These are phyloP conservation scores for Luperina testacea DNA, from an alignment of 2,888 invertebrate genomes.

Conservation along the genomic window DNA sequence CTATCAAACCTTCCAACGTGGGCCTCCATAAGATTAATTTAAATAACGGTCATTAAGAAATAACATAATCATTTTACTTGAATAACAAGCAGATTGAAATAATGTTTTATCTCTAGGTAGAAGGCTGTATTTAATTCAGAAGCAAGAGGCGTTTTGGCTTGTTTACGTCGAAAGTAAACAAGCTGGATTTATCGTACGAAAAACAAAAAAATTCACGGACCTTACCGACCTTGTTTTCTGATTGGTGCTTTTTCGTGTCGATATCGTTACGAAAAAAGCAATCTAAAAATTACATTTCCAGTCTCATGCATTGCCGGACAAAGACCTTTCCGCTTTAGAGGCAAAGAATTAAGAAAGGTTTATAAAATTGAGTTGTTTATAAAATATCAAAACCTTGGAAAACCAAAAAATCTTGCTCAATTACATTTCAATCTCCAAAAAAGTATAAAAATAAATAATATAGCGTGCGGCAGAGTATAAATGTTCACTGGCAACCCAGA, in stretches of 20 bases:
- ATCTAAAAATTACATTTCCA: background rate
- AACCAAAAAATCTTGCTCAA: background rate
- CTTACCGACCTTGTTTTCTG: background rate
- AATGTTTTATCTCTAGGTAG: too few species aligned
- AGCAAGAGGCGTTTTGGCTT: background rate
- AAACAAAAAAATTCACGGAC: background rate
- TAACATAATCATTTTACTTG: too few species aligned
- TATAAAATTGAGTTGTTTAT: background rate
- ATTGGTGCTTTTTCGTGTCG: background rate
- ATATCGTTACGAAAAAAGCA: background rate
- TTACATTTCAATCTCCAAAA: background rate
- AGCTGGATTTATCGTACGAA: background rate
- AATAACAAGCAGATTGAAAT: too few species aligned
- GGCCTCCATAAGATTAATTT: too few species aligned
- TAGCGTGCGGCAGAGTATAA: too few species aligned
- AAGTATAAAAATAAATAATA: too few species aligned
- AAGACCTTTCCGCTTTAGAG: too few species aligned
- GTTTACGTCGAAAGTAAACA: background rate
- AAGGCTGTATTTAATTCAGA: background rate
- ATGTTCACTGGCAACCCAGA: too few species aligned
- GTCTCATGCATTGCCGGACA: too few species aligned
- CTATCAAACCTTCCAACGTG: too few species aligned
- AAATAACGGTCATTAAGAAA: too few species aligned
- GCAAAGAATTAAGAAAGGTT: background rate
- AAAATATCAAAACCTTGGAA: background rate